phyloP scores from a whole-genome alignment of 2,888 invertebrate species.

The Oasisia sp. region DNA sequence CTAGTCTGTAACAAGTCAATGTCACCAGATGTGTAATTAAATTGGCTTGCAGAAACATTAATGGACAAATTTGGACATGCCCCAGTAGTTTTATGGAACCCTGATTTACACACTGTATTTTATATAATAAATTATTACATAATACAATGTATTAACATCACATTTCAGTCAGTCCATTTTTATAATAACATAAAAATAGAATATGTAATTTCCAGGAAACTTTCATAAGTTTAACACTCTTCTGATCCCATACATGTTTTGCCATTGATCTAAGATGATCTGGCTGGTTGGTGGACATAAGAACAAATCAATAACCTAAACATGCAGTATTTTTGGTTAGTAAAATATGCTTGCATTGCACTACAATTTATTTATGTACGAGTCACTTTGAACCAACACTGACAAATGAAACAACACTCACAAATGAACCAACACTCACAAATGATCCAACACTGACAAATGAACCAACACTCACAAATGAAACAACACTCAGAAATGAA shows the following conservation, averaged over 20 bases:
- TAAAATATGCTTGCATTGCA: not conserved
- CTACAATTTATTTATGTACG: not conserved
- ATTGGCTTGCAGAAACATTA: too few relatives aligned
- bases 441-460: too few relatives aligned
- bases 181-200: not conserved
- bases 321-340: not conserved
- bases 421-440: too few relatives aligned
- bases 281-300: not conserved
- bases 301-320: not conserved
- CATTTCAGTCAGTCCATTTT: not conserved
- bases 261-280: not conserved
- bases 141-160: not conserved
- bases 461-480: too few relatives aligned
- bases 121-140: not conserved
- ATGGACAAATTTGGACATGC: too few relatives aligned
- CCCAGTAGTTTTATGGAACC: too few relatives aligned
- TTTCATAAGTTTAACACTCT: not conserved
- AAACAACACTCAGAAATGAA: too few relatives aligned
- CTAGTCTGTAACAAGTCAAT: too few relatives aligned
- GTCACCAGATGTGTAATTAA: too few relatives aligned
- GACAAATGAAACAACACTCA: too few relatives aligned
- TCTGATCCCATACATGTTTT: not conserved
- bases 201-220: not conserved
- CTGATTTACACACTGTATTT: too few relatives aligned
- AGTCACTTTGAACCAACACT: not conserved